These are phyloP conservation scores for Macrotrachela quadricornifera DNA, from an alignment of 1,140 invertebrate species.

Conservation along the genomic window DNA sequence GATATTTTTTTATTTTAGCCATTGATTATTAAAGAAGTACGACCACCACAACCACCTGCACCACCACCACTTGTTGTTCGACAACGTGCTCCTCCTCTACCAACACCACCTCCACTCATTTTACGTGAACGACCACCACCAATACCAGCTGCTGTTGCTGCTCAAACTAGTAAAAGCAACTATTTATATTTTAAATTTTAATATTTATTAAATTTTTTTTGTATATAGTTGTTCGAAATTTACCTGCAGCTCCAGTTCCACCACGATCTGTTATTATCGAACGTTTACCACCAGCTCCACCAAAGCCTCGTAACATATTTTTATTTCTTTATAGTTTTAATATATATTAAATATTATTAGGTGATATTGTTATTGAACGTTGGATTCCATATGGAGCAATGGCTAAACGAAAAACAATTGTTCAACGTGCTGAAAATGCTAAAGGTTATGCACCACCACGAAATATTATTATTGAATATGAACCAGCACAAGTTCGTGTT, in stretches of 20 bases:
- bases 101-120: neutral
- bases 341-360: no score
- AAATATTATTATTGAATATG: slow-evolving; percentile 2
- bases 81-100: slow-evolving; percentile 1
- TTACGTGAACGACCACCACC: neutral
- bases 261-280: slow-evolving; percentile 8
- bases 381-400: slow-evolving; percentile 5
- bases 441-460: neutral
- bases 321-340: no score
- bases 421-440: neutral
- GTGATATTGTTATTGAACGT: slow-evolving; percentile 3
- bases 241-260: slow-evolving; percentile 1
- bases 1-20: no score
- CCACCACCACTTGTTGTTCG: slow-evolving; percentile 8
- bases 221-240: slow-evolving; percentile 1
- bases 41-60: neutral
- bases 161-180: neutral
- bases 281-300: slow-evolving; percentile 1
- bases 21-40: slow-evolving; percentile 2
- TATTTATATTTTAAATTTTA: neutral
- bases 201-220: neutral
- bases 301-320: neutral
- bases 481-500: neutral
- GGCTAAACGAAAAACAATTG: slow-evolving; percentile 1
- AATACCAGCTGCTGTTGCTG: neutral